Base-by-base conservation (phyloP, 2,797 vertebrate genomes). In the Cynopterus sphinx region DNA sequence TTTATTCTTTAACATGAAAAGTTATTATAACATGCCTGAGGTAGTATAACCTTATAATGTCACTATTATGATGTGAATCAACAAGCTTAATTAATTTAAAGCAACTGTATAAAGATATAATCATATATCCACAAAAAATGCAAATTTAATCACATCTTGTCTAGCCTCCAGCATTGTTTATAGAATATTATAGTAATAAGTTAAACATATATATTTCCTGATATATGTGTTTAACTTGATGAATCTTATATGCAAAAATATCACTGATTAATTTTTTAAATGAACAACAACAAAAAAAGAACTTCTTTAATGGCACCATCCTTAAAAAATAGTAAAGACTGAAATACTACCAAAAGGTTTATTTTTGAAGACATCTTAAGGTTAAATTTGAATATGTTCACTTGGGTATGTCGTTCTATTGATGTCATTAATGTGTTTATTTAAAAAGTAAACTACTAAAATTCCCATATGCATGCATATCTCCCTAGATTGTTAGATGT, bases 1-100 rank as follows among this genome's bases (percentile, higher is more conserved):
- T 55, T 87, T 65, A 86, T 96, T 74, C 92, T 55, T 68, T 93
- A 79, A 51, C 43, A 70, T 90, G 95, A 87, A 96, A 55, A 53
- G 21, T 39, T 43, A 78, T 6, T 89, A 83, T 43, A 95, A 74
- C 87, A 90, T 91, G 8, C 7, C 6, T 94, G n/a, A 95, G 57
- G 15, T n/a, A 82, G 9, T 2, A 78, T 59, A 5, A 55, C 21
- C 19, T 97, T 94, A 82, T 22, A 95, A 49, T 43, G 78, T 95
- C n/a, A 90, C 22, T 91, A 90, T 53, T 43, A 24, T 79, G 75
- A 73, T 26, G 10, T 81, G 17, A 94, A 46, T 12, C 5, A 86
- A 70, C 57, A 82, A 95, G 6, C 22, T 94, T 95, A 81, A 36
- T 43, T 94, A 90, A 93, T 81, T n/a, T 92, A 63, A 96, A 95